Conservation (phyloP, 2,113 vertebrate species). For the Equus quagga region DNA sequence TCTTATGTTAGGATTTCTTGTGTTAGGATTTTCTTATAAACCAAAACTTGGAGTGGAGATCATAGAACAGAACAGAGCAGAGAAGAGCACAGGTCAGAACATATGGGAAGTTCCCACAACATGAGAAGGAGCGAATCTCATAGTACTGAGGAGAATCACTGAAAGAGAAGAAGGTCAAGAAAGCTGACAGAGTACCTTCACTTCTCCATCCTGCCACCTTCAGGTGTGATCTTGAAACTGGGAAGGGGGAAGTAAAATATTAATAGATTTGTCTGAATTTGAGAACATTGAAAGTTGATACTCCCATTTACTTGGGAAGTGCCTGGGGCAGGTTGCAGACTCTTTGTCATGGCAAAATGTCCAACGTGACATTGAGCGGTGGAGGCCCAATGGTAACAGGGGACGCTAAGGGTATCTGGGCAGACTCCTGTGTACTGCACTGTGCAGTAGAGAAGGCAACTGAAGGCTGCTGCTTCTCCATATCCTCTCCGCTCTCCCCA, state of each 20-base stretch:
- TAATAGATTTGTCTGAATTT: neutral
- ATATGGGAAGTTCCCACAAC: neutral
- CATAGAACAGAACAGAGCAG: neutral
- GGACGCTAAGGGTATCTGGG: neutral
- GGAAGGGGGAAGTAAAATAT: neutral
- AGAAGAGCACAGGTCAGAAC: neutral
- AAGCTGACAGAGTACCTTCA: neutral
- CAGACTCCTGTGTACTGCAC: neutral
- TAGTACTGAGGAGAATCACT: neutral
- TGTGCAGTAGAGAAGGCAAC: neutral
- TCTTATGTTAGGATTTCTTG: too few relatives aligned
- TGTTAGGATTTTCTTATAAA: conserved; percentile 39
- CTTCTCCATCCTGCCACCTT: neutral
- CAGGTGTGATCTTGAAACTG: neutral
- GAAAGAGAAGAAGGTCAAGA: neutral
- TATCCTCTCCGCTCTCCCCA: neutral
- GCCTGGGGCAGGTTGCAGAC: neutral
- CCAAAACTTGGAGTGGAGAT: neutral
- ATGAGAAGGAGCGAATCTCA: neutral
- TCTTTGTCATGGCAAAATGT: neutral
- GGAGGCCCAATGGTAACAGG: neutral
- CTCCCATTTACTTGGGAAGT: neutral
- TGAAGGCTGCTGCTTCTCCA: neutral
- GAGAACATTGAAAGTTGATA: neutral
- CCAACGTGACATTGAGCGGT: neutral